phyloP scores from a whole-genome alignment of 2,797 vertebrate species.

The Molossus molossus region DNA sequence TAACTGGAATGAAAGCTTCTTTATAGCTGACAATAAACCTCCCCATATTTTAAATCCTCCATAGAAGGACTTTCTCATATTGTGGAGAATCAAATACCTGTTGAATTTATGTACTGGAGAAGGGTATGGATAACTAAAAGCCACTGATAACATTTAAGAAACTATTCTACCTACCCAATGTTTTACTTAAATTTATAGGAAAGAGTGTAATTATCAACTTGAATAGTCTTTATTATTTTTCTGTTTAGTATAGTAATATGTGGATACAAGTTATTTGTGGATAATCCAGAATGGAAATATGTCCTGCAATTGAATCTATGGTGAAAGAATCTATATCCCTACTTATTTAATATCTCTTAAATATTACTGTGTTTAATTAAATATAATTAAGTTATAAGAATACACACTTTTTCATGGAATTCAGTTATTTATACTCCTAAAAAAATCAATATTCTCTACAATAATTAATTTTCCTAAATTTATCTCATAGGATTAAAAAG shows the following conservation, averaged over 20 bases:
- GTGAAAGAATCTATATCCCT: background rate
- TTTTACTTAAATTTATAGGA: constrained; percentile 15
- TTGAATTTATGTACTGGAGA: background rate
- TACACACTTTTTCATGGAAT: background rate
- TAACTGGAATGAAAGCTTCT: background rate
- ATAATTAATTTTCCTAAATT: constrained; percentile 32
- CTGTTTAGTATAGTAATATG: background rate
- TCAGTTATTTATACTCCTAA: background rate
- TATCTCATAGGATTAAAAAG: background rate
- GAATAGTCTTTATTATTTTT: background rate
- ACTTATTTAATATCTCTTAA: background rate
- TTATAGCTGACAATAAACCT: background rate
- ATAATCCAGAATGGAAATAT: background rate
- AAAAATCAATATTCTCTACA: background rate
- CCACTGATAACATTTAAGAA: background rate
- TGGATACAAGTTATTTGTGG: background rate
- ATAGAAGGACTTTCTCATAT: background rate
- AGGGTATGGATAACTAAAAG: background rate
- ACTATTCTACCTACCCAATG: background rate
- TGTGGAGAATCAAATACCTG: background rate
- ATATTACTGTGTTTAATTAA: background rate
- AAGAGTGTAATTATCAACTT: background rate
- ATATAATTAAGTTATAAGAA: background rate
- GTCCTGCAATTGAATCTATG: background rate
- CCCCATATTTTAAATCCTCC: background rate